Evolutionary conservation across 2,888 invertebrate species (phyloP), one percentile per base, ranked within the genome.

Genomic region (Pammene fasciana): DNA sequence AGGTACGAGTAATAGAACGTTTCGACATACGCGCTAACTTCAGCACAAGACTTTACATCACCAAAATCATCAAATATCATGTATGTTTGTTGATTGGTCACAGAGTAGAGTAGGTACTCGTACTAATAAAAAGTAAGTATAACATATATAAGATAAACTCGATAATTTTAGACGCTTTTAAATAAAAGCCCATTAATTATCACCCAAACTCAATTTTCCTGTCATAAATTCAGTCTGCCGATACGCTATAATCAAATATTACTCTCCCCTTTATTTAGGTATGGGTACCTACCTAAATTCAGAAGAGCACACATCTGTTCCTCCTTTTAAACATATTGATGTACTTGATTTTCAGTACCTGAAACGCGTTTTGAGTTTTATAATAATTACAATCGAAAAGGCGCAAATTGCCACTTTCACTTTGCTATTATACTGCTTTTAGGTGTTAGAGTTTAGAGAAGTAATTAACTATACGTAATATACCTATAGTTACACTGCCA

Each of bases 221-320:
- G 62, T 62, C 74, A 76, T 79, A 79, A 78, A 82, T 80, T 77
- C 76, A 68, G 72, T 75, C 72, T 75, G 77, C 75, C 52, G 79
- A 78, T 77, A 74, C 78, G 80, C 78, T 78, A n/a, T n/a, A 81
- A 82, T 84, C 81, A 83, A 82, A 82, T 82, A 79, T 78, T 75
- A 76, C 45, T 73, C 74, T 67, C 75, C 77, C 74, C 78, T 77
- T 72, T 61, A 26, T 26, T 26, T 26, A 26, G 26, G 26, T 26
- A n/a, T n/a, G n/a, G n/a, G n/a, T n/a, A n/a, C n/a, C n/a, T n/a
- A 76, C 79, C 75, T 74, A 65, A 73, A 74, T 72, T 72, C 74
- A 74, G 73, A 75, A 77, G 78, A 80, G 78, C 80, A 82, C 81
- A 79, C 84, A 86, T 86, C 82, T 83, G 81, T 78, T 78, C 77